phyloP scores from a whole-genome alignment of 2,113 vertebrate genomes.

The Fulica atra region DNA sequence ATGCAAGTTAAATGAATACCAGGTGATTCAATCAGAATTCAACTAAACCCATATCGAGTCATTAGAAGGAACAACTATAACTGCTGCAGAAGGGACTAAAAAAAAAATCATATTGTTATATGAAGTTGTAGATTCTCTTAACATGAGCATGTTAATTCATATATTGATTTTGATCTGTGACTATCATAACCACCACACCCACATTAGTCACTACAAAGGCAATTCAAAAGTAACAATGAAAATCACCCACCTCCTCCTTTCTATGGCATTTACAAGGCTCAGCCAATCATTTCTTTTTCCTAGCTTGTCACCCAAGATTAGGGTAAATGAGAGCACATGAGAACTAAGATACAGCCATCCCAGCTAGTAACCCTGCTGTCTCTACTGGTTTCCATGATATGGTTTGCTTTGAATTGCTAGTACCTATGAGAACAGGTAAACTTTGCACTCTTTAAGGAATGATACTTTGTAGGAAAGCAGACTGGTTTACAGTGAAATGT shows the following conservation, averaged over 20 bases:
- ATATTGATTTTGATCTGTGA: neutral
- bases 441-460: neutral
- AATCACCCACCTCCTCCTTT: neutral
- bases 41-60: neutral
- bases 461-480: neutral
- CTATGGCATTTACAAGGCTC: neutral
- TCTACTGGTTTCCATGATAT: neutral
- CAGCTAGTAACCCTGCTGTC: neutral
- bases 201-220: neutral
- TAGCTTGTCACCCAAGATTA: neutral
- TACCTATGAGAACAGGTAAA: conserved; percentile 18
- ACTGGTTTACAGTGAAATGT: neutral
- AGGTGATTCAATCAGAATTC: neutral
- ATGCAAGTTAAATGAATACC: neutral
- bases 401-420: neutral
- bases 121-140: neutral
- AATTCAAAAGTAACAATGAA: neutral
- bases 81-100: neutral
- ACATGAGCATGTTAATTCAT: neutral
- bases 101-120: neutral
- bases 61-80: neutral
- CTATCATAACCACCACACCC: neutral
- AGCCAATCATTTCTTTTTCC: neutral
- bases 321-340: neutral
- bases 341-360: neutral